phyloP scores from a whole-genome alignment of 2,888 invertebrate genomes.

The Drosophila nigritarsus region DNA sequence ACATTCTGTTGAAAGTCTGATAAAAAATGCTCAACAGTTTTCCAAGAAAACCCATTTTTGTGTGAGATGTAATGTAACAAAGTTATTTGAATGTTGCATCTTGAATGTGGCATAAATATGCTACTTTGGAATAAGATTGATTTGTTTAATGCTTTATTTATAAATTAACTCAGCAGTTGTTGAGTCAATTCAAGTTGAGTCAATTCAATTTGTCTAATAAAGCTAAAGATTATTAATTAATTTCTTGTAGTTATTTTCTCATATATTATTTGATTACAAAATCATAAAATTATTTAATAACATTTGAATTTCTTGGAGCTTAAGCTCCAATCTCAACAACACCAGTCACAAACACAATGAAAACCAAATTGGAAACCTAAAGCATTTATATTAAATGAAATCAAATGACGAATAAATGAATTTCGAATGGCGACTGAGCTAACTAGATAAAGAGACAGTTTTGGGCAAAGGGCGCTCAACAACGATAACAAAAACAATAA shows the following conservation, averaged over 20 bases:
- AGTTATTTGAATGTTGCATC: neutral
- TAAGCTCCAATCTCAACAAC: neutral
- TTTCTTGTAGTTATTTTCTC: neutral
- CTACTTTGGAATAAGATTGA: neutral
- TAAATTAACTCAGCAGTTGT: neutral
- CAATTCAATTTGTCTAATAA: neutral
- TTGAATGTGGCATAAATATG: neutral
- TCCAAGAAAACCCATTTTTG: neutral
- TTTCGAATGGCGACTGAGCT: slow-evolving; percentile 24
- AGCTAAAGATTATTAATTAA: neutral
- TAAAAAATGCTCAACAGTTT: neutral
- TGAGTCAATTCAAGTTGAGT: neutral
- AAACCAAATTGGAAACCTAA: slow-evolving; percentile 9
- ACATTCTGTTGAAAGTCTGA: slow-evolving; percentile 29
- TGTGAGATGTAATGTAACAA: neutral
- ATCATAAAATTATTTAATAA: neutral
- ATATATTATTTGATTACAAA: neutral
- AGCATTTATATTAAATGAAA: slow-evolving; percentile 26
- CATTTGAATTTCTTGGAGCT: neutral
- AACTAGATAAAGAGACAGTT: slow-evolving; percentile 28
- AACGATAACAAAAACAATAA: slow-evolving; percentile 7
- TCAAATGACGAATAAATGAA: slow-evolving; percentile 43
- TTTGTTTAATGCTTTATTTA: neutral
- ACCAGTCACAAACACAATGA: slow-evolving; percentile 4
- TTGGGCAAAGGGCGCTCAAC: slow-evolving; percentile 22